Base-by-base conservation (phyloP, 2,113 vertebrate genomes). In the Heterochromis multidens region DNA sequence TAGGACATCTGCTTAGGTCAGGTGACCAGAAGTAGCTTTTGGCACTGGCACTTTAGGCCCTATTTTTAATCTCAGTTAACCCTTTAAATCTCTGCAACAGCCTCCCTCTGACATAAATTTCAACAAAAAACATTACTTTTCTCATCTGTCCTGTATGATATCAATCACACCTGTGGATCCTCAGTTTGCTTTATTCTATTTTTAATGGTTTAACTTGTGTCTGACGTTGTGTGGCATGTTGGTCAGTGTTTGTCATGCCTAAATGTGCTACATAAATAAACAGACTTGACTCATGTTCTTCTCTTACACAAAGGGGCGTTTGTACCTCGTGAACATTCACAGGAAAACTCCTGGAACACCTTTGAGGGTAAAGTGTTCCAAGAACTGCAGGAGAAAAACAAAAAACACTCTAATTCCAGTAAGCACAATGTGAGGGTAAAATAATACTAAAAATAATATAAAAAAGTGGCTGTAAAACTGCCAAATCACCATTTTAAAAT, bases 271-370 rank as follows among this genome's bases (percentile, higher is more conserved):
- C 17, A 21, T 19, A 72, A 72, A 49, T 49, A 72, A 29, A 72
- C 10, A 21, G 25, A 21, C 2, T 72, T 21, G 25, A 29, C 67
- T 29, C 2, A 11, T 17, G 3, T 33, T 31, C 21, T 40, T 19
- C 23, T 12, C 27, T 12, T 33, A 54, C 60, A 87, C 85, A 89
- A 74, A 87, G 29, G 13, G 13, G 5, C 7, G 33, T 67, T 57
- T 91, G 86, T 84, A 67, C 61, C 25, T 79, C 21, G n/a, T 13
- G 17, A 72, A 52, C 79, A 27, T 49, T 82, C 49, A 58, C 25
- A 29, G 57, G 37, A 59, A 84, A 77, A 2, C 17, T 81, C 23
- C 13, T 21, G 60, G 21, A 46, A 76, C 59, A 80, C 76, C 16
- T 25, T 4, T 33, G 14, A 63, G 40, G 37, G 3, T 25, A 37